A percentile compares a stretch with the other conserved stretches of the same genome.
phyloP scores from a whole-genome alignment of 1,140 invertebrate species.

The Pseudomyrmex concolor region DNA sequence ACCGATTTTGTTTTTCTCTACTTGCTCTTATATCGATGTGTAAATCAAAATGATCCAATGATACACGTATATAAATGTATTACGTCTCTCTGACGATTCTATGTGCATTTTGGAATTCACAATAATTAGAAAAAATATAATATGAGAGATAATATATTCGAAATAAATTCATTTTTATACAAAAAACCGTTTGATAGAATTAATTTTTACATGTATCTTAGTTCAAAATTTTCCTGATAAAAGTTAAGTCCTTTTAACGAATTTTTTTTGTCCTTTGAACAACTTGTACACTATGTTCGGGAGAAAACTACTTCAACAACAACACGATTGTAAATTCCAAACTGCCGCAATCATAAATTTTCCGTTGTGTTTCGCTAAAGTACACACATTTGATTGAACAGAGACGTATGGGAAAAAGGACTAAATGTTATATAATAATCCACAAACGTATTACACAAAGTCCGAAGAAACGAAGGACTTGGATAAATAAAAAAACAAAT shows the following conservation, averaged over 20 bases:
- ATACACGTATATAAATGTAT: neutral
- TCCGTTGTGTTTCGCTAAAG: conserved; percentile 25
- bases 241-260: too few species aligned
- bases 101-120: conserved; percentile 34
- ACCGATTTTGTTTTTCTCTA: conserved; percentile 37
- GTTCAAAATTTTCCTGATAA: neutral
- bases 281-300: too few species aligned
- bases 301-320: too few species aligned
- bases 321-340: conserved; percentile 48
- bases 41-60: conserved; percentile 34
- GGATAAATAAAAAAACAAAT: conserved; percentile 64
- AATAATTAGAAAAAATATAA: conserved; percentile 7
- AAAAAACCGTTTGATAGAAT: too few species aligned
- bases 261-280: too few species aligned
- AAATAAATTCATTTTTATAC: neutral
- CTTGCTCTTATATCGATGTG: conserved; percentile 25
- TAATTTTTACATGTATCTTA: neutral
- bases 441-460: conserved; percentile 43
- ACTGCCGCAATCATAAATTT: neutral
- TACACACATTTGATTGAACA: conserved; percentile 1
- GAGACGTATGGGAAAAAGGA: conserved; percentile 3
- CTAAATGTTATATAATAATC: conserved; percentile 34
- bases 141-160: neutral
- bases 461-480: conserved; percentile 50
- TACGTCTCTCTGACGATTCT: neutral